Conservation (phyloP, 2,113 vertebrate genomes). For the Ictidomys tridecemlineatus region DNA sequence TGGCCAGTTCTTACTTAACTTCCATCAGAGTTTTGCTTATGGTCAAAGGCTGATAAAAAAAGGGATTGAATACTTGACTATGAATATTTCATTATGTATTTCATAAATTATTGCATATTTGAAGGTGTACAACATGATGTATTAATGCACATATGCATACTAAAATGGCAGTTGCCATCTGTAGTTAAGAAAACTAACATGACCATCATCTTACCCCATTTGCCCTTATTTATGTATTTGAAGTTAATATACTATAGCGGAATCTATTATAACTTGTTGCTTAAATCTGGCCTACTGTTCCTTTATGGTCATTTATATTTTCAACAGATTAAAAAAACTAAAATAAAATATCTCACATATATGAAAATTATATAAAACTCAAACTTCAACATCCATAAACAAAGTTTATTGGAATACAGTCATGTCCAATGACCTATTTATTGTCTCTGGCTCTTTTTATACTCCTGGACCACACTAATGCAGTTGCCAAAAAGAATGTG, state of each 20-base stretch:
- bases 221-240: neutral
- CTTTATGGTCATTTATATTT: neutral
- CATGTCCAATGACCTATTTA: neutral
- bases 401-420: neutral
- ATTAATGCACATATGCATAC: neutral
- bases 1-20: slow-evolving; percentile 10
- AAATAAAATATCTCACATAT: neutral
- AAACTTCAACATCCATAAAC: neutral
- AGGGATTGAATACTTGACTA: neutral
- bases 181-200: neutral
- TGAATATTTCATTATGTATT: neutral
- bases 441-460: neutral
- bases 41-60: neutral
- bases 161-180: neutral
- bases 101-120: neutral
- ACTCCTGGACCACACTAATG: neutral
- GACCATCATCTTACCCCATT: neutral
- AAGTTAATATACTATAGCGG: neutral
- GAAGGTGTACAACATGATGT: neutral
- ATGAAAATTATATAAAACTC: neutral
- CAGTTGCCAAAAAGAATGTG: neutral
- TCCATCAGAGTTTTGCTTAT: neutral
- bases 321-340: neutral
- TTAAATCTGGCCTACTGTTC: neutral
- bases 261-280: neutral